Percentiles rank a stretch among this genome's conserved stretches.
These are phyloP conservation scores for Tigriopus japonicus DNA, from an alignment of 1,140 invertebrate species.

Conservation along the genomic window DNA sequence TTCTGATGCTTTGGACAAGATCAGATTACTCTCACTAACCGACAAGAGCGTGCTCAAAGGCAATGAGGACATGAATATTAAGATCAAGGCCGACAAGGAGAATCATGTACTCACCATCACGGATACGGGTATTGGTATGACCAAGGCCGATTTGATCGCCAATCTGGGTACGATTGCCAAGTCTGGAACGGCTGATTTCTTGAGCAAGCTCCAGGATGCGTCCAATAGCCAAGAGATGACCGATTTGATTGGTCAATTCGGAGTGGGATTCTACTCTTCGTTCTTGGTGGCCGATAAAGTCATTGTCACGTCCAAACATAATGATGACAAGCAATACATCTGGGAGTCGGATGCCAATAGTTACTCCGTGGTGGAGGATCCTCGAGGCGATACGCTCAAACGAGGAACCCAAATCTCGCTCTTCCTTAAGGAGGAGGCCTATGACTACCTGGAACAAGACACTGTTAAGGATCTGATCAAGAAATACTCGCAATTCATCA, in stretches of 20 bases:
- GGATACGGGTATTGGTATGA: constrained; percentile 97
- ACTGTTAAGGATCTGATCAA: constrained; percentile 75
- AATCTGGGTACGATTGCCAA: constrained; percentile 98
- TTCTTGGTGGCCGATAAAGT: constrained; percentile 46
- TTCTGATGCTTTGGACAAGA: constrained; percentile 87
- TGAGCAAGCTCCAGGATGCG: constrained; percentile 61
- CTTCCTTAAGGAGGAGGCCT: constrained; percentile 87
- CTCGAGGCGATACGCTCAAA: constrained; percentile 69
- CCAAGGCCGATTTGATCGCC: constrained; percentile 75
- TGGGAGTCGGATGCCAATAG: constrained; percentile 89
- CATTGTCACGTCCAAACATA: constrained; percentile 85
- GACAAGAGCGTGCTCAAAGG: constrained; percentile 51
- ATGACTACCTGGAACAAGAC: constrained; percentile 81
- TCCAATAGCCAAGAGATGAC: constrained; percentile 41
- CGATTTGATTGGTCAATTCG: constrained; percentile 87
- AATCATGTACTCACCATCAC: constrained; percentile 79
- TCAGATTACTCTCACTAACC: constrained; percentile 75
- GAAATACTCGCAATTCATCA: constrained; percentile 99
- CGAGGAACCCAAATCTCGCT: constrained; percentile 65
- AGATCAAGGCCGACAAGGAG: constrained; percentile 94
- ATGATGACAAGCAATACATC: constrained; percentile 85
- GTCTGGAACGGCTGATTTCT: constrained; percentile 95
- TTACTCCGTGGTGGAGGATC: constrained; percentile 81
- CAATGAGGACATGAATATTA: constrained; percentile 66
- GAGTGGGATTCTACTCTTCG: constrained; percentile 92